These are phyloP conservation scores for Aplysina aerophoba DNA, from an alignment of 37 sponge, comb jelly and placozoan species.

Conservation along the genomic window DNA sequence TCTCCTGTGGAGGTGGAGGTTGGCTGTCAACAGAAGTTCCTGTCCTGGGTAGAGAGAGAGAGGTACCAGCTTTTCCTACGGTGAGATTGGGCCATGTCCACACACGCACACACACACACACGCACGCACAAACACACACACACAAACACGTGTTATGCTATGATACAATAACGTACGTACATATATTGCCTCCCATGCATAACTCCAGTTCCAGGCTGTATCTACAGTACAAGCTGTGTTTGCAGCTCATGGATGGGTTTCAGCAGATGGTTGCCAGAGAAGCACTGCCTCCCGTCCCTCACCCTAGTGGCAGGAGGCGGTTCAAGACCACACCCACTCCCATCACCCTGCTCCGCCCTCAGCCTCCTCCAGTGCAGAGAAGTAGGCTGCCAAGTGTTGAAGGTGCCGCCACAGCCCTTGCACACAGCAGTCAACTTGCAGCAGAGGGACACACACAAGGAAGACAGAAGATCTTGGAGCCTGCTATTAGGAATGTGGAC, in stretches of 20 bases:
- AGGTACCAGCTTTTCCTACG: neutral
- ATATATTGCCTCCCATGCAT: neutral
- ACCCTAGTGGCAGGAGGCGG: neutral
- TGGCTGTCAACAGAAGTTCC: slow-evolving; percentile 9
- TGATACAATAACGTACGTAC: neutral
- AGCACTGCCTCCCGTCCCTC: neutral
- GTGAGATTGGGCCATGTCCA: neutral
- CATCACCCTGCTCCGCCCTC: too few species aligned
- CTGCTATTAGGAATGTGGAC: too few species aligned
- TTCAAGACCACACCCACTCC: neutral
- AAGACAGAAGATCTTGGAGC: too few species aligned
- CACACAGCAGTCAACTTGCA: too few species aligned
- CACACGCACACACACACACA: neutral
- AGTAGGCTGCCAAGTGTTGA: too few species aligned
- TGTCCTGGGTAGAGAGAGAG: slow-evolving; percentile 11
- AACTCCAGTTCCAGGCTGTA: neutral
- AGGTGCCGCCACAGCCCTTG: too few species aligned
- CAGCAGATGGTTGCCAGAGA: neutral
- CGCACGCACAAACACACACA: neutral
- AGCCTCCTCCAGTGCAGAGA: too few species aligned
- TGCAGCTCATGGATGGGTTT: neutral
- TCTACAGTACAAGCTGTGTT: neutral
- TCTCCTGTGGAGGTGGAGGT: neutral
- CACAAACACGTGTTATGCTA: neutral
- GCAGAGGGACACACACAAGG: too few species aligned